Percentiles rank a stretch among this genome's conserved stretches.
Conservation (phyloP, 2,113 vertebrate genomes). For the Neomonachus schauinslandi region DNA sequence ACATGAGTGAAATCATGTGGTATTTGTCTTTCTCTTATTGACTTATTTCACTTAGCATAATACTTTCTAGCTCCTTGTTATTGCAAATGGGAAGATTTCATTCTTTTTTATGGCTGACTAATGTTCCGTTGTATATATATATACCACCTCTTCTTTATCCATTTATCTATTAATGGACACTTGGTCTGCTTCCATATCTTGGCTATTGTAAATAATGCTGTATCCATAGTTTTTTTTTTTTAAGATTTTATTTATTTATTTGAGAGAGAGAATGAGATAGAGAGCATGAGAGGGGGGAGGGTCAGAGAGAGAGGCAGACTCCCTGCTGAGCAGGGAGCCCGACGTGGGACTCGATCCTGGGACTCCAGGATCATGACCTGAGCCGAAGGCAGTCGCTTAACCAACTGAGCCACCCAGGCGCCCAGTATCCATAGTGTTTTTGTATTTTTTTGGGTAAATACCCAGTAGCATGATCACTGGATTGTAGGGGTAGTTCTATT, state of each 20-base stretch:
- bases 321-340: too few relatives aligned
- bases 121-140: not conserved
- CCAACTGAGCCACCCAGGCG: too few relatives aligned
- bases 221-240: too few relatives aligned
- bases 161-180: not conserved
- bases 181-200: not conserved
- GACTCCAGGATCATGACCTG: too few relatives aligned
- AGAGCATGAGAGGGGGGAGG: too few relatives aligned
- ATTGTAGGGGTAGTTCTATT: not conserved
- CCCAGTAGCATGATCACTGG: not conserved
- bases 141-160: not conserved
- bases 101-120: not conserved
- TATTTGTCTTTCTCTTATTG: not conserved
- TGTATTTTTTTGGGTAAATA: not conserved
- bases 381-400: too few relatives aligned
- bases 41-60: not conserved
- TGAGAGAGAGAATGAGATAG: too few relatives aligned
- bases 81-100: not conserved
- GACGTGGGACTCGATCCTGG: too few relatives aligned
- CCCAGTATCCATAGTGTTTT: not conserved
- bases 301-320: too few relatives aligned
- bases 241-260: too few relatives aligned
- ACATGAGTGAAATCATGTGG: not conserved
- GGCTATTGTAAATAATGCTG: not conserved
- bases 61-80: not conserved